Conservation (phyloP, 2,113 vertebrate genomes). For the Triplophysa siluroides region DNA sequence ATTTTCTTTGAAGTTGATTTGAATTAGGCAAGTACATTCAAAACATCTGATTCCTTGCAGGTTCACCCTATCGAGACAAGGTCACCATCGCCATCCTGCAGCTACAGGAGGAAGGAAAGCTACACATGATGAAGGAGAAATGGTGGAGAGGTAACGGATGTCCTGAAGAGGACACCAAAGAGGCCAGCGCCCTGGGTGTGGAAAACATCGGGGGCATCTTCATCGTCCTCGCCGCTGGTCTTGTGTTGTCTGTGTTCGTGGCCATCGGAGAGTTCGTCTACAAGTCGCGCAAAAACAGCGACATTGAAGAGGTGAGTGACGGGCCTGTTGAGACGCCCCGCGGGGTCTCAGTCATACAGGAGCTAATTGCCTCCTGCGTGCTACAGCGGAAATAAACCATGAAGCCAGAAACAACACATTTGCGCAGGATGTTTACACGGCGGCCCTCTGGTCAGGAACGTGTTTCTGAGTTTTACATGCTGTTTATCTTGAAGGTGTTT, state of each 20-base stretch:
- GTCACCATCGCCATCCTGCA: constrained; percentile 97
- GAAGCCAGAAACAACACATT: constrained; percentile 10
- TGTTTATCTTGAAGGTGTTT: constrained; percentile 14
- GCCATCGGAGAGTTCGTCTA: constrained; percentile 97
- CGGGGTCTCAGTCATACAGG: not conserved
- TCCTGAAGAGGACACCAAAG: constrained; percentile 93
- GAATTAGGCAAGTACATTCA: no score
- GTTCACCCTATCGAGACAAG: constrained; percentile 94
- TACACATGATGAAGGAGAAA: constrained; percentile 99
- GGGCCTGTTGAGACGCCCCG: not conserved
- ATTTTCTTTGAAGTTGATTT: no score
- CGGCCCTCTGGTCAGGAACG: constrained; percentile 8
- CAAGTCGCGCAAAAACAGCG: constrained; percentile 88
- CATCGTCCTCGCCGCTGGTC: constrained; percentile 92
- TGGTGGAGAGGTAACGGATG: constrained; percentile 98
- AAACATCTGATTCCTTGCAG: constrained; percentile 62
- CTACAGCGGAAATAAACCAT: constrained; percentile 19
- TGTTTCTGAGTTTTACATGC: not conserved
- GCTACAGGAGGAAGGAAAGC: constrained; percentile 94
- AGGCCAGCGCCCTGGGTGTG: constrained; percentile 91
- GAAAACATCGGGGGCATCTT: constrained; percentile 99
- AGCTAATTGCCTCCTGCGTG: not conserved
- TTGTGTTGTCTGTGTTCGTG: constrained; percentile 94
- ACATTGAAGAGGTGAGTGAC: constrained; percentile 89
- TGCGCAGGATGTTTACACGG: constrained; percentile 17